Evolutionary conservation across 2,797 vertebrate genomes (phyloP).

Genomic region (Characodon lateralis): DNA sequence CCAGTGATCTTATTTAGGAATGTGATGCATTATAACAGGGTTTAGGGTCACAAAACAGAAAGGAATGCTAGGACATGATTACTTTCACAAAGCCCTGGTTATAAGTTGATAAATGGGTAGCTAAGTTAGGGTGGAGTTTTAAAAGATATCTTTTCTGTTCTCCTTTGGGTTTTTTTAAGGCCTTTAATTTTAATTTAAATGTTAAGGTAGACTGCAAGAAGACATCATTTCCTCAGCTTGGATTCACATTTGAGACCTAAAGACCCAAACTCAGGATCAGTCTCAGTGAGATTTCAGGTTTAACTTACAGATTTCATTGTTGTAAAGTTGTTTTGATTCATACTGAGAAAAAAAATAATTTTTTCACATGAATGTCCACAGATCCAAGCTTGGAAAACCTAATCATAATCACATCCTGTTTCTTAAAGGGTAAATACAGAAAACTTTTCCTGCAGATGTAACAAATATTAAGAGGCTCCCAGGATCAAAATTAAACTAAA

Average conservation of each 20-base stretch:
- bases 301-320: not conserved
- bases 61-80: too few species aligned
- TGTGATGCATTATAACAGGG: not conserved
- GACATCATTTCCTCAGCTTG: not conserved
- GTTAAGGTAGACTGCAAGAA: not conserved
- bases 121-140: too few species aligned
- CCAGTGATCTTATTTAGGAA: not conserved
- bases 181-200: not conserved
- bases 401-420: not conserved
- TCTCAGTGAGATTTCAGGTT: not conserved
- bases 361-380: not conserved
- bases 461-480: not conserved
- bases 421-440: not conserved
- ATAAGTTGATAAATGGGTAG: too few species aligned
- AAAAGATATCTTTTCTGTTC: not conserved
- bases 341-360: not conserved
- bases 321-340: too few species aligned
- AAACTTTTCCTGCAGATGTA: not conserved
- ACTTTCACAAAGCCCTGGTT: too few species aligned
- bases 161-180: not conserved
- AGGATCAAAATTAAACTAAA: not conserved
- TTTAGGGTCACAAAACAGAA: not conserved
- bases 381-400: not conserved
- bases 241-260: not conserved
- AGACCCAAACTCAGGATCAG: not conserved